These are phyloP conservation scores for Carapus acus DNA, from an alignment of 2,797 vertebrate genomes.

Conservation along the genomic window DNA sequence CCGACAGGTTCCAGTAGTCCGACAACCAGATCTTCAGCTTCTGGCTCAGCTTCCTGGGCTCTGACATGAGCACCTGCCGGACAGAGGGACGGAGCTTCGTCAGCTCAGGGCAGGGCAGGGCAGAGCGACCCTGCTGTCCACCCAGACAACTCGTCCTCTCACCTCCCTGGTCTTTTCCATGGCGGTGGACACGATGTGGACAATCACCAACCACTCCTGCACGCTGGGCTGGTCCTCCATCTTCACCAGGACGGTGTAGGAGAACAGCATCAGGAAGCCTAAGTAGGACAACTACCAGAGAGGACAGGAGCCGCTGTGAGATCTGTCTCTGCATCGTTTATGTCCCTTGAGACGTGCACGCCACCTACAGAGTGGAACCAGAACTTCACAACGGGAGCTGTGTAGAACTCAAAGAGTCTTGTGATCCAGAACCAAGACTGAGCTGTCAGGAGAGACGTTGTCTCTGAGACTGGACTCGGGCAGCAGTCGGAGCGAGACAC, in stretches of 20 bases:
- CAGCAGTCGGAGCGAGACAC: slow-evolving; percentile 49
- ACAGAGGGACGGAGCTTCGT: no score
- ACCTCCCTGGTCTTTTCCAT: slow-evolving; percentile 93
- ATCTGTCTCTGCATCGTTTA: neutral
- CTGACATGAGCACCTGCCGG: slow-evolving; percentile 87
- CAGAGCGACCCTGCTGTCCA: neutral
- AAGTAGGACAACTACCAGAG: slow-evolving; percentile 84
- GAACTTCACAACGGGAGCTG: slow-evolving; percentile 95
- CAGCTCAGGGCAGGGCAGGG: no score
- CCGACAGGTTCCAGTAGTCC: slow-evolving; percentile 97
- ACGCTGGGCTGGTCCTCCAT: slow-evolving; percentile 81
- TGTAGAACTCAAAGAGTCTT: slow-evolving; percentile 91
- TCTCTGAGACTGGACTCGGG: slow-evolving; percentile 40
- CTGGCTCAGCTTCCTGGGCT: slow-evolving; percentile 84
- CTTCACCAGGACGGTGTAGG: slow-evolving; percentile 87
- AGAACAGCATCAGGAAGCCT: slow-evolving; percentile 89
- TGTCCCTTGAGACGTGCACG: neutral
- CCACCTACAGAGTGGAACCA: slow-evolving; percentile 92
- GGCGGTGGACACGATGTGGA: slow-evolving; percentile 86
- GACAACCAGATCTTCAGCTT: slow-evolving; percentile 95
- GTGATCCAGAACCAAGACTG: slow-evolving; percentile 71
- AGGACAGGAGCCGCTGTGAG: slow-evolving; percentile 9
- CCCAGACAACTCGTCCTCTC: slow-evolving; percentile 37
- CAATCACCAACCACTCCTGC: slow-evolving; percentile 89
- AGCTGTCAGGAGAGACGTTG: slow-evolving; percentile 32